Evolutionary conservation across 2,797 vertebrate genomes (phyloP), one percentile per base, ranked within the genome.

Genomic region (Diplodus puntazzo): DNA sequence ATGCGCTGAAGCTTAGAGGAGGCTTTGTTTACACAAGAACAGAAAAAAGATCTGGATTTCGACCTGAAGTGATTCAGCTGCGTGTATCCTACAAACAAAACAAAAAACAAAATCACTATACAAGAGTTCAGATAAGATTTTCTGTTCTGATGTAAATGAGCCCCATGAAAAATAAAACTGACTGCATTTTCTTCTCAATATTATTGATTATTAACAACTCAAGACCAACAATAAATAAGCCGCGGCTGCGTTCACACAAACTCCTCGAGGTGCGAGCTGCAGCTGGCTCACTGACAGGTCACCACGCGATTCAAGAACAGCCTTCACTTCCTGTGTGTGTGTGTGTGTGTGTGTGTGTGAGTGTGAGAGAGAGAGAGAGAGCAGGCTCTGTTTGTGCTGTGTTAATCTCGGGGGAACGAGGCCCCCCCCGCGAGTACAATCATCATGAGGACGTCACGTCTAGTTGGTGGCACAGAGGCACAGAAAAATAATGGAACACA

Each of bases 401-500:
- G 69, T 70, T 73, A 1, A 11, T 23, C 25, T 50, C 5, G 12
- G 73, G 59, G 85, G 64, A 53, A 49, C 45, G 39, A 20, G 54
- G 30, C 45, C 77, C 71, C 76, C 34, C 34, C 53, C 72, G 65
- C 59, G 52, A 50, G 72, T 90, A 83, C 85, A 91, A 84, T 91
- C 80, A 76, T 87, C 50, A 79, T 20, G 18, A 83, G 49, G 63
- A 73, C 53, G 6, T 81, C 69, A 67, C 42, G 21, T 70, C 79
- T 55, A 55, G 61, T 73, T 67, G 67, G 72, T 63, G 84, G 82
- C 78, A 87, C 79, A 76, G 65, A 88, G 71, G 75, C 83, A 78
- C 77, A 71, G 61, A 68, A 75, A 80, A 58, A 20, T 11, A 75
- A 65, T 21, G 2, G 52, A 46, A 75, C 17, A 16, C n/a, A 54